These are phyloP conservation scores for Apomyelois bistriatella DNA, from an alignment of 2,888 invertebrate species.

Conservation along the genomic window DNA sequence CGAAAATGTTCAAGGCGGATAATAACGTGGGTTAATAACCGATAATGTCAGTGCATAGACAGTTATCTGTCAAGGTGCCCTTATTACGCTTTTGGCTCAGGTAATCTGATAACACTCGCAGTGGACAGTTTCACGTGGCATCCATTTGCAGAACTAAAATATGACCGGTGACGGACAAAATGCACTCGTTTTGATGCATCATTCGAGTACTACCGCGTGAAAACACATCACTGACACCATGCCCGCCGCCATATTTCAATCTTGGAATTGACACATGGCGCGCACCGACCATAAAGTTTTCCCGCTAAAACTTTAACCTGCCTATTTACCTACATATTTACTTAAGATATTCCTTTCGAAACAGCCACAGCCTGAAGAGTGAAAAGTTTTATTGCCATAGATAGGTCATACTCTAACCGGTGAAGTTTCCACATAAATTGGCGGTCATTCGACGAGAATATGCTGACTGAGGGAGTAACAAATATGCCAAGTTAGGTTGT, in stretches of 20 bases:
- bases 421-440: slow-evolving; percentile 79
- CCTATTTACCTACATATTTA: slow-evolving; percentile 58
- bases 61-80: slow-evolving; percentile 40
- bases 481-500: slow-evolving; percentile 79
- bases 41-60: slow-evolving; percentile 25
- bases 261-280: slow-evolving; percentile 73
- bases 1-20: not conserved
- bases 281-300: slow-evolving; percentile 62
- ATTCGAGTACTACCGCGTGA: slow-evolving; percentile 59
- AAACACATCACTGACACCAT: slow-evolving; percentile 82
- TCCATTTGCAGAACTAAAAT: slow-evolving; percentile 37
- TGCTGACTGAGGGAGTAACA: slow-evolving; percentile 79
- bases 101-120: slow-evolving; percentile 27
- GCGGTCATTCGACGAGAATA: slow-evolving; percentile 79
- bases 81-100: slow-evolving; percentile 33
- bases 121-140: slow-evolving; percentile 22
- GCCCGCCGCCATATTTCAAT: slow-evolving; percentile 70
- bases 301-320: slow-evolving; percentile 71
- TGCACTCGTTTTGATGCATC: slow-evolving; percentile 51
- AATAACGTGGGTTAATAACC: slow-evolving; percentile 25
- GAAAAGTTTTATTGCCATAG: slow-evolving; percentile 72
- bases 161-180: slow-evolving; percentile 33
- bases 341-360: slow-evolving; percentile 66
- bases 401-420: slow-evolving; percentile 75
- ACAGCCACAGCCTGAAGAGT: slow-evolving; percentile 74